Conservation (phyloP, 1,140 invertebrate species). For the Popillia japonica region DNA sequence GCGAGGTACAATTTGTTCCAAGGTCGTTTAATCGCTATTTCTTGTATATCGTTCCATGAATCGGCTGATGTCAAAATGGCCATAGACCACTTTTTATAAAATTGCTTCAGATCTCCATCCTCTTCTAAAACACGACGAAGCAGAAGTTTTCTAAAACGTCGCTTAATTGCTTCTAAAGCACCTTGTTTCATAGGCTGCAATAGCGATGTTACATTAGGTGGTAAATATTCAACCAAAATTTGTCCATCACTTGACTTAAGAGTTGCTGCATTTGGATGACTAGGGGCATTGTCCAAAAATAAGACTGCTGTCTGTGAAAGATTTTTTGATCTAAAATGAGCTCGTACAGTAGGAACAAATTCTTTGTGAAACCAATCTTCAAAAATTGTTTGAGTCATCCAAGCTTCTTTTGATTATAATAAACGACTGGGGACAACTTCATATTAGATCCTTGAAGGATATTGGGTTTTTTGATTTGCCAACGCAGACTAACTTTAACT, state of each 20-base stretch:
- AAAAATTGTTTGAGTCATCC: conserved; percentile 30
- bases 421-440: conserved; percentile 51
- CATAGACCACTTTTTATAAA: too few relatives aligned
- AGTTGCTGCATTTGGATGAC: neutral
- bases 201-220: neutral
- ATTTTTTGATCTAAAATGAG: conserved; percentile 2
- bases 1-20: too few relatives aligned
- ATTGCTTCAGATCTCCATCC: too few relatives aligned
- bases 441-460: conserved; percentile 49
- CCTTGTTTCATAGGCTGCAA: neutral
- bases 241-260: too few relatives aligned
- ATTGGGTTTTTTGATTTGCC: conserved; percentile 54
- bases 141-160: too few relatives aligned
- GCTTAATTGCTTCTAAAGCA: too few relatives aligned
- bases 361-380: conserved; percentile 15
- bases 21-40: too few relatives aligned
- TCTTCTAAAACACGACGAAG: too few relatives aligned
- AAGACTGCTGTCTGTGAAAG: neutral
- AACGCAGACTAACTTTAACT: conserved; percentile 53
- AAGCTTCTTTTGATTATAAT: conserved; percentile 32
- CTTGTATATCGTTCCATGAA: too few relatives aligned
- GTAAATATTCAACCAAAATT: too few relatives aligned
- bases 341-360: too few relatives aligned
- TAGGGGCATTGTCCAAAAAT: conserved; percentile 18
- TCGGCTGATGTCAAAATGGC: too few relatives aligned